Percentiles rank a stretch among this genome's conserved stretches.
phyloP scores from a whole-genome alignment of 2,113 vertebrate genomes.

The Nibea coibor region DNA sequence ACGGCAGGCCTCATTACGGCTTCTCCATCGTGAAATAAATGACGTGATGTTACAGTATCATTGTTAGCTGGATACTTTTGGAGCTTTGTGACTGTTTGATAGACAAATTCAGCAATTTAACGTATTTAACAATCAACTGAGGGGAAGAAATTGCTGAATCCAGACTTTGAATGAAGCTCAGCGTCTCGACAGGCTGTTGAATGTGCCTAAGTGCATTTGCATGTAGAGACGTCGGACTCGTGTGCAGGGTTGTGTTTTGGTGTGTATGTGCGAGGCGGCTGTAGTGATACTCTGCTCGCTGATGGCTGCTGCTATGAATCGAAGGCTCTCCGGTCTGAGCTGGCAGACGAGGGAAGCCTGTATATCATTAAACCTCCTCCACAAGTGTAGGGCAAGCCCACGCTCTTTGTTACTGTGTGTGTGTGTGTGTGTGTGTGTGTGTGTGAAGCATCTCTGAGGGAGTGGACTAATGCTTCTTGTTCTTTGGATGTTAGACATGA shows the following conservation, averaged over 20 bases:
- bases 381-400: constrained; percentile 48
- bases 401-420: constrained; percentile 15
- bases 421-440: constrained; percentile 17
- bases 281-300: constrained; percentile 20
- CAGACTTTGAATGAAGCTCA: no score
- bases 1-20: no score
- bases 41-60: neutral
- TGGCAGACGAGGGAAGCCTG: constrained; percentile 66
- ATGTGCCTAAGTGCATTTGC: neutral
- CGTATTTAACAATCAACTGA: no score
- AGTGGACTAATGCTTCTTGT: neutral
- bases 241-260: neutral
- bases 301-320: constrained; percentile 52
- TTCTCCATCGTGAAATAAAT: no score
- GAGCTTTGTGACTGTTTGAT: neutral
- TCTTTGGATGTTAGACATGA: neutral
- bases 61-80: neutral
- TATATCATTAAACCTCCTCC: constrained; percentile 69
- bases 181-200: neutral
- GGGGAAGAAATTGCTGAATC: no score
- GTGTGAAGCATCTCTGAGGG: constrained; percentile 18
- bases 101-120: neutral
- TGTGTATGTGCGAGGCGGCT: neutral
- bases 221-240: constrained; percentile 12
- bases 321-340: constrained; percentile 57